Evolutionary conservation across 2,888 invertebrate genomes (phyloP), one percentile per base, ranked within the genome.

Genomic region (Nebria salina): DNA sequence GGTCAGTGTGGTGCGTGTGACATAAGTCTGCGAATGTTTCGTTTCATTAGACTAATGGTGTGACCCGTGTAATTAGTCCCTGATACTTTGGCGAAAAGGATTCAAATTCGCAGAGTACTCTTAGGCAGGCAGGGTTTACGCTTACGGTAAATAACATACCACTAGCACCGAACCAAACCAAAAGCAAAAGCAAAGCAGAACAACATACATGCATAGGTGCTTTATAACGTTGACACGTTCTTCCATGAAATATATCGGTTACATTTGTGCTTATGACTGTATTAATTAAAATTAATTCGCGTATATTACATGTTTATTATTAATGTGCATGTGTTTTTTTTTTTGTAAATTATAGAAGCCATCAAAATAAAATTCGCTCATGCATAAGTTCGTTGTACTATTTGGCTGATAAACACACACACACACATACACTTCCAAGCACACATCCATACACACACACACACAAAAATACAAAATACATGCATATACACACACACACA

Each of bases 31-130:
- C 74, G 78, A 66, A 2, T 78, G 74, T 78, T 73, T 78, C 72
- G 78, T 78, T 78, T 78, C 78, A 78, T 78, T 78, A 78, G 65
- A 20, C 78, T 78, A 78, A 78, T 78, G 78, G 73, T 78, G 70
- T 66, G 78, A 73, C 11, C 54, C 68, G 78, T 65, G 74, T 78
- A 78, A 73, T 73, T 78, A 78, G 72, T 42, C 72, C 64, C 73
- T 77, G 73, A 78, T 78, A 78, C 72, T 54, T 54, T 54, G 54
- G 54, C 54, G 54, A 54, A 54, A 11, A 13, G 54, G 54, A 54
- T 54, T 54, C 54, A 54, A 8, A 54, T 54, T 54, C 54, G 54
- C 54, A 11, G 54, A 2, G 13, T 13, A 54, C 13, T 54, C 54
- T 54, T 54, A 54, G 54, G 13, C 54, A 34, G 2, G 34, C 34